Conservation (phyloP, 2,797 vertebrate species). For the Pangasius sanitwongsei region DNA sequence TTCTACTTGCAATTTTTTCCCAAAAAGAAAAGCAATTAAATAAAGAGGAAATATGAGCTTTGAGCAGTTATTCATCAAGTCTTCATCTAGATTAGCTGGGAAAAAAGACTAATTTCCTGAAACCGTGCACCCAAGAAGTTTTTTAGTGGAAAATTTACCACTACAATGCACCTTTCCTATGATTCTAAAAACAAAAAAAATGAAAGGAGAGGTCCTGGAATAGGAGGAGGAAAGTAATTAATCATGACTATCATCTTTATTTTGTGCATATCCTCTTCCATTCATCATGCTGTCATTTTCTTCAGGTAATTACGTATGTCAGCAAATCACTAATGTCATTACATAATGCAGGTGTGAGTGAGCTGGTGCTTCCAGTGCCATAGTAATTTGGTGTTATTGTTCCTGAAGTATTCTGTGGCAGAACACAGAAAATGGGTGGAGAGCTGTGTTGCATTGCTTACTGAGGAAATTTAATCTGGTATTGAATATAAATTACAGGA, state of each 20-base stretch:
- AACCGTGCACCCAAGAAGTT: not conserved
- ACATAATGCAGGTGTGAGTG: not conserved
- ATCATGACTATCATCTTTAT: not conserved
- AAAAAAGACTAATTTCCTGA: constrained; percentile 13
- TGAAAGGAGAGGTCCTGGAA: not conserved
- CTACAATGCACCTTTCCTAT: not conserved
- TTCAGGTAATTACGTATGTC: not conserved
- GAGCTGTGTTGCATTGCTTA: not conserved
- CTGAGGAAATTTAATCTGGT: not conserved
- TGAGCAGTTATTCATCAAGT: not conserved
- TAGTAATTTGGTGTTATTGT: not conserved
- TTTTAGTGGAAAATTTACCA: not conserved
- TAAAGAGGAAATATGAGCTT: not conserved
- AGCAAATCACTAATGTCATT: not conserved
- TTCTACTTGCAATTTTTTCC: too few species aligned
- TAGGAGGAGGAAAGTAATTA: constrained; percentile 6
- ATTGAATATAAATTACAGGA: not conserved
- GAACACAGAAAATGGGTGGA: not conserved
- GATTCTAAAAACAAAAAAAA: not conserved
- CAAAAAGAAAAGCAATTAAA: constrained; percentile 1
- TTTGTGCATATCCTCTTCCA: not conserved
- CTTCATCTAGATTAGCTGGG: not conserved
- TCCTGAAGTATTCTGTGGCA: not conserved
- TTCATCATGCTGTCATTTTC: constrained; percentile 20
- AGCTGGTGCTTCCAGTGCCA: not conserved